These are phyloP conservation scores for Sebastes hubbsi DNA, from an alignment of 2,797 vertebrate species.

Conservation along the genomic window DNA sequence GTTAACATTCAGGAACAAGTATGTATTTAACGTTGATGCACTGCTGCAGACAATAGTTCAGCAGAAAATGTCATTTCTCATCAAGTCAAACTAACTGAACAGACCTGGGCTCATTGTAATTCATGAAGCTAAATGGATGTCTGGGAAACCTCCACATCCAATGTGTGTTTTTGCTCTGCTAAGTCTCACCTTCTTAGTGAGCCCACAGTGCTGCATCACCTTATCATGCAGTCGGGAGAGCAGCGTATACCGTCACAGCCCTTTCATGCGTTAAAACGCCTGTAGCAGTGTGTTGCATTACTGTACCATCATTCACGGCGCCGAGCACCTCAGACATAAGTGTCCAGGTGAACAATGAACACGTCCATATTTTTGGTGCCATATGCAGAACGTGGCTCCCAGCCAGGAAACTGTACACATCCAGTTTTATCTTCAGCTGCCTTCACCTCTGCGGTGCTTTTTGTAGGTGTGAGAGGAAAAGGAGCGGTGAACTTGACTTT, in stretches of 20 bases:
- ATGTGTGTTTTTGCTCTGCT: not conserved
- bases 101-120: not conserved
- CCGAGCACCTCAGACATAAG: conserved; percentile 22
- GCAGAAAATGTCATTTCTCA: conserved; percentile 2
- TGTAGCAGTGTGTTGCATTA: conserved; percentile 17
- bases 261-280: conserved; percentile 41
- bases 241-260: not conserved
- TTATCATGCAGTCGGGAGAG: not conserved
- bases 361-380: not conserved
- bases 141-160: not conserved
- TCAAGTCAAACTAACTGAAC: not conserved
- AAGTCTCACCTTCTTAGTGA: not conserved
- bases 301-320: conserved; percentile 15
- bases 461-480: conserved; percentile 4
- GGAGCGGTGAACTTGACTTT: conserved; percentile 38
- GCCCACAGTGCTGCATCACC: not conserved
- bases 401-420: conserved; percentile 31
- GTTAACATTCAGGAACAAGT: not conserved
- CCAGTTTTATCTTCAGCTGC: conserved; percentile 40
- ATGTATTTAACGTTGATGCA: not conserved
- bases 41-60: not conserved
- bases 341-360: conserved; percentile 49
- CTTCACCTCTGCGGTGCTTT: conserved; percentile 2
- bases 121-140: not conserved
- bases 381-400: conserved; percentile 10